Percentiles rank a stretch among this genome's conserved stretches.
These are phyloP conservation scores for Macrobrachium rosenbergii DNA, from an alignment of 1,140 invertebrate species.

Conservation along the genomic window DNA sequence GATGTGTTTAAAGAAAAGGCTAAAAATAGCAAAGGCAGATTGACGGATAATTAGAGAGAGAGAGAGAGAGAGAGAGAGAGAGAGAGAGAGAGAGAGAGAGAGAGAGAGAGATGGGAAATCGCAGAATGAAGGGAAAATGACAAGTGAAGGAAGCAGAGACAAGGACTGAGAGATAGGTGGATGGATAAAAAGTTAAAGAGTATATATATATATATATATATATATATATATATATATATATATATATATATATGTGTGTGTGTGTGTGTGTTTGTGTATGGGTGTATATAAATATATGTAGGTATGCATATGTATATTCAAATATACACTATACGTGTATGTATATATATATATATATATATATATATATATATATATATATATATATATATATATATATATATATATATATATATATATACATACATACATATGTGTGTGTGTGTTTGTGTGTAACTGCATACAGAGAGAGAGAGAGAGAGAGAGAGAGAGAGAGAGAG, in stretches of 20 bases:
- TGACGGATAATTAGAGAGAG: background rate
- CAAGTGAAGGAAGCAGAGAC: background rate
- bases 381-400: no score
- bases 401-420: no score
- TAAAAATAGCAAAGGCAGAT: background rate
- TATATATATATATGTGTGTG: no score
- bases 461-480: no score
- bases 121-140: background rate
- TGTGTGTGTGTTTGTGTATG: no score
- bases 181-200: background rate
- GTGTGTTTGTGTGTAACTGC: no score
- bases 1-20: background rate
- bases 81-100: slow-evolving; percentile 22
- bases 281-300: background rate
- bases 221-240: background rate
- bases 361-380: no score
- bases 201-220: background rate
- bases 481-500: no score
- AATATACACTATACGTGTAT: no score
- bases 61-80: slow-evolving; percentile 26
- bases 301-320: no score
- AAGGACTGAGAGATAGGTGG: background rate
- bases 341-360: no score
- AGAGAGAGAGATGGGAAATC: slow-evolving; percentile 3
- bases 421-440: no score